Base-by-base conservation (phyloP, 2,113 vertebrate species). In the Holacanthus passer region DNA sequence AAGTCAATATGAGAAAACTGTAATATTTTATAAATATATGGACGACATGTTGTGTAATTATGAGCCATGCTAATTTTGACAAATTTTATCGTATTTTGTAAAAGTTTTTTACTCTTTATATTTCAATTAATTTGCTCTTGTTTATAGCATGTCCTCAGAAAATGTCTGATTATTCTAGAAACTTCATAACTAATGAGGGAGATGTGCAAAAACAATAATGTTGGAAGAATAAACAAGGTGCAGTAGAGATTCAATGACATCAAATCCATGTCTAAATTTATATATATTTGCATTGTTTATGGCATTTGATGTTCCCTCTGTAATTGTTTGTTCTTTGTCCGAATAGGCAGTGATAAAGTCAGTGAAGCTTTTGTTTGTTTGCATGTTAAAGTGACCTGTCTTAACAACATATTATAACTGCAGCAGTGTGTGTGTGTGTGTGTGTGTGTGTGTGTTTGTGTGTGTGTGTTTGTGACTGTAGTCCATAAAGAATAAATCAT, bases 401-500 rank as follows among this genome's bases (percentile, higher is more conserved):
- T 59, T 24, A 53, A 71, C 39, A 39, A 39, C 56, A 62, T 71
- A 65, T 66, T 47, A 52, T 69, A 56, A 55, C 39, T 81, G 58
- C 79, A 62, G 71, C 63, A 55, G 53, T 37, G 31, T 45, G n/a
- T 31, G 43, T 16, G 14, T 69, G 2, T 32, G 7, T 48, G 11
- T 0, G 4, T 39, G 5, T 48, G 56, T 47, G 35, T 65, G 58
- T 76, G 5, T 48, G 56, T 47, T 37, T 65, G 58, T 76, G 35
- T 4, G 35, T 37, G 35, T 37, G 35, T 37, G 35, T 4, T 5
- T 37, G 35, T 4, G 35, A n/a, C n/a, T n/a, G n/a, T n/a, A n/a
- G n/a, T n/a, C n/a, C n/a, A n/a, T n/a, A n/a, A n/a, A n/a, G n/a
- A n/a, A n/a, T n/a, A n/a, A n/a, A n/a, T n/a, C n/a, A n/a, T n/a